Evolutionary conservation across 2,797 vertebrate species (phyloP), one percentile per base, ranked within the genome.

Genomic region (Tolypeutes matacus): DNA sequence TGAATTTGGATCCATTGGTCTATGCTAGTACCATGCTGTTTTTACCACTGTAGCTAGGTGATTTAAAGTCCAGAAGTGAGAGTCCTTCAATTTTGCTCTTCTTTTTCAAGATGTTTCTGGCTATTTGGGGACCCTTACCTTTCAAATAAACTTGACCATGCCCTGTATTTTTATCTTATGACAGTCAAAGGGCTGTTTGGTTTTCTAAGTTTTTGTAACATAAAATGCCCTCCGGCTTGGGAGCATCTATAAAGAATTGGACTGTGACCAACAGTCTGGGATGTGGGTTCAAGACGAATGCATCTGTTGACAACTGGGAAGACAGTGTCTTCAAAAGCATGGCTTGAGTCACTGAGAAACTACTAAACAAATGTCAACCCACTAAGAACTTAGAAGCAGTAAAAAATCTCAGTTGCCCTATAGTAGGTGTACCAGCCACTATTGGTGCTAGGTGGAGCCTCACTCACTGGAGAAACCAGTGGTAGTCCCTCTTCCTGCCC

Each of bases 281-380:
- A 31, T 95, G 3, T 46, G 80, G 69, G 51, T 93, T 93, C 89
- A 94, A 95, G 84, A 95, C 89, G 21, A 92, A 86, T 91, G 69
- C 13, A 70, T 69, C 46, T 62, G 42, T 34, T 78, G 76, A 89
- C 17, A 84, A 60, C 27, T 46, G 62, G 51, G 91, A 51, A 89
- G 17, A 73, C 21, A 62, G 17, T 64, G 17, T 67, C 42, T 97
- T 94, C 84, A 36, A 76, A 94, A 64, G 49, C 49, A 76, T 6
- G 34, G 18, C 53, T 64, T 70, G 25, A 70, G 36, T 72, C 81
- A 56, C 36, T 60, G 29, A 87, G 80, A 92, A 27, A 53, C 86
- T 87, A 42, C 73, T 87, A 92, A 93, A 84, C 13, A 94, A 91
- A 83, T 36, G 94, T 87, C 31, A 69, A 4, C 9, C 93, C 56